Evolutionary conservation across 2,797 vertebrate species (phyloP).

Genomic region (Trachops cirrhosus): DNA sequence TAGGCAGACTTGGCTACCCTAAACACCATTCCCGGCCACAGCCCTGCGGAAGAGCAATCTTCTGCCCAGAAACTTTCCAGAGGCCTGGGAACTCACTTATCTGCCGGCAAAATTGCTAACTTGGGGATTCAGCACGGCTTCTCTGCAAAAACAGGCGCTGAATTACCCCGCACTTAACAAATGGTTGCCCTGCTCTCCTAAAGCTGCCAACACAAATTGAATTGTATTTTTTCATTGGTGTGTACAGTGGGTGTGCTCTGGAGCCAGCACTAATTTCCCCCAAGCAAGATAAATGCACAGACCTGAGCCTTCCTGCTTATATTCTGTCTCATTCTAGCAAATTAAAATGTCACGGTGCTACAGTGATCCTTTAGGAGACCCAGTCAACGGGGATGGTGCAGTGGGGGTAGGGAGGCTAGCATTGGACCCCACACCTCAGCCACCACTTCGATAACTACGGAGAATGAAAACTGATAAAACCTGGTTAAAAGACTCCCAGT

Average conservation of each 20-base stretch:
- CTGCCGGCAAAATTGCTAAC: constrained; percentile 66
- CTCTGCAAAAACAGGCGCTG: constrained; percentile 60
- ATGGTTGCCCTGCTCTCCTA: constrained; percentile 71
- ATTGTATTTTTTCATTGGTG: constrained; percentile 75
- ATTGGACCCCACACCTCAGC: constrained; percentile 5
- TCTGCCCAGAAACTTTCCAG: constrained; percentile 54
- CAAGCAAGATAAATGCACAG: constrained; percentile 78
- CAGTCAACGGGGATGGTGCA: constrained; percentile 27
- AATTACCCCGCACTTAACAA: constrained; percentile 74
- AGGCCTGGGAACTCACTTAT: constrained; percentile 70
- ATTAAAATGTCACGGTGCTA: constrained; percentile 79
- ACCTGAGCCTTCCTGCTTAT: constrained; percentile 73
- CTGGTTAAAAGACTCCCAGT: constrained; percentile 28
- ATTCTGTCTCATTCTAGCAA: constrained; percentile 75
- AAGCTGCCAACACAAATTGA: constrained; percentile 77
- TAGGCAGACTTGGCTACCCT: not conserved
- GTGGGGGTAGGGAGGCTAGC: not conserved
- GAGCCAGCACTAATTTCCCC: constrained; percentile 76
- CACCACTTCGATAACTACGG: constrained; percentile 44
- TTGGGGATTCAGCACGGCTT: constrained; percentile 61
- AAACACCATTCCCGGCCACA: not conserved
- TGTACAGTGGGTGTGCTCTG: constrained; percentile 67
- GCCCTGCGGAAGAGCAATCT: not conserved
- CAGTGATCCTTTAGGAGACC: constrained; percentile 70
- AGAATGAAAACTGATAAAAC: constrained; percentile 52